Percentiles rank a stretch among this genome's conserved stretches.
phyloP scores from a whole-genome alignment of 2,797 vertebrate species.

The Clarias platycephalus region DNA sequence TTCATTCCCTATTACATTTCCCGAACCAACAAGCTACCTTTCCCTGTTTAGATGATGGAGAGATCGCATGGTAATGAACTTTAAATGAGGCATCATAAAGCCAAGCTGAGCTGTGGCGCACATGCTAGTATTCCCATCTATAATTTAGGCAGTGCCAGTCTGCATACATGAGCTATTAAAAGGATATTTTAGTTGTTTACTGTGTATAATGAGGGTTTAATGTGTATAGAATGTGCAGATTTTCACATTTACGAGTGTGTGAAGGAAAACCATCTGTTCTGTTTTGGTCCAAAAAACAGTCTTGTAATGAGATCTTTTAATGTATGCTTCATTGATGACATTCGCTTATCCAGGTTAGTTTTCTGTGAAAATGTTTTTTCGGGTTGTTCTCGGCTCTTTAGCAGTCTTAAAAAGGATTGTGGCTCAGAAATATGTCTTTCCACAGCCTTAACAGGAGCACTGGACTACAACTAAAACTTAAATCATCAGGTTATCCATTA shows the following conservation, averaged over 20 bases:
- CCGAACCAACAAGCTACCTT: conserved; percentile 30
- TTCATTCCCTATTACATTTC: conserved; percentile 29
- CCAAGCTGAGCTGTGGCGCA: conserved; percentile 42
- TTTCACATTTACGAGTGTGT: conserved; percentile 47
- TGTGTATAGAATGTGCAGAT: conserved; percentile 46
- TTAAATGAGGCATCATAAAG: conserved; percentile 60
- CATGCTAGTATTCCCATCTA: conserved; percentile 44
- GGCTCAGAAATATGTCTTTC: background rate
- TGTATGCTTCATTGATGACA: background rate
- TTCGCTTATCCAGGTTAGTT: background rate
- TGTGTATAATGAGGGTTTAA: conserved; percentile 50
- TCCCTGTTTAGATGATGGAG: conserved; percentile 46
- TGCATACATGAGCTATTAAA: conserved; percentile 51
- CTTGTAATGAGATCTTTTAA: background rate
- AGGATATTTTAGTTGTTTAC: conserved; percentile 56
- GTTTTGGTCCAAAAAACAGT: conserved; percentile 27
- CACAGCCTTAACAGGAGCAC: background rate
- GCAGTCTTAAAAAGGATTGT: background rate
- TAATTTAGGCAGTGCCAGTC: conserved; percentile 51
- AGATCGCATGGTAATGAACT: conserved; percentile 56
- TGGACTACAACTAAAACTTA: background rate
- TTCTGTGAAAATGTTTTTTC: background rate
- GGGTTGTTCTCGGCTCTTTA: background rate
- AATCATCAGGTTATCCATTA: conserved; percentile 24
- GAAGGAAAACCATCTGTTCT: conserved; percentile 24